These are phyloP conservation scores for Neocloeon triangulifer DNA, from an alignment of 1,140 invertebrate species.

Conservation along the genomic window DNA sequence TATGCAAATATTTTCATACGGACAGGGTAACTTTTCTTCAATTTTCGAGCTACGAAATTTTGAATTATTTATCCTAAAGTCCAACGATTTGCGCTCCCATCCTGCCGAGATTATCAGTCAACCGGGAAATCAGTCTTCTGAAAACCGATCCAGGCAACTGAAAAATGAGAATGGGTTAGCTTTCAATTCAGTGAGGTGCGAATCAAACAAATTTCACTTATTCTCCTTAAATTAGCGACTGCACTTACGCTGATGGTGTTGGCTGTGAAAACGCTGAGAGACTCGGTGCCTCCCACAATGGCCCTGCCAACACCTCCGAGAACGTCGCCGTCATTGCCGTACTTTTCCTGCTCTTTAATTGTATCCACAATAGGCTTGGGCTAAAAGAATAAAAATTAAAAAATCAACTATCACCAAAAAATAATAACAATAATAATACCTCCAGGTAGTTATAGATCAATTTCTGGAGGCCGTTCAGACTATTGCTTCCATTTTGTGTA, in stretches of 20 bases:
- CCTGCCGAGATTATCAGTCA: conserved; percentile 25
- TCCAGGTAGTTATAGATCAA: too few relatives aligned
- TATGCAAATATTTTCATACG: too few relatives aligned
- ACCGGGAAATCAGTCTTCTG: conserved; percentile 21
- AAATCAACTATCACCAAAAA: conserved; percentile 3
- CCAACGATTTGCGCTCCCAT: conserved; percentile 26
- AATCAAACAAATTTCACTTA: too few relatives aligned
- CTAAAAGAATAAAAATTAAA: conserved; percentile 7
- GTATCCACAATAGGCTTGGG: conserved; percentile 41
- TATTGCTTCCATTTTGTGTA: too few relatives aligned
- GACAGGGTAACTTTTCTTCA: too few relatives aligned
- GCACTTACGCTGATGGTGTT: conserved; percentile 23
- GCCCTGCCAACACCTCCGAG: conserved; percentile 26
- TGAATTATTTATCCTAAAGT: too few relatives aligned
- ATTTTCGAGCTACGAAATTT: too few relatives aligned
- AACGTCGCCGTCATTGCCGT: conserved; percentile 37
- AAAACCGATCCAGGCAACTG: conserved; percentile 23
- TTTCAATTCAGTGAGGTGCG: too few relatives aligned
- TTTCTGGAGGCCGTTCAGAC: too few relatives aligned
- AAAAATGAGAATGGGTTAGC: conserved; percentile 11
- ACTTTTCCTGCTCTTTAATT: conserved; percentile 41
- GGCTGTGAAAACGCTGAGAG: conserved; percentile 30
- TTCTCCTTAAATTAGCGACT: too few relatives aligned
- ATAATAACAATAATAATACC: too few relatives aligned
- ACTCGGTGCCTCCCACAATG: conserved; percentile 29